A percentile compares a stretch with the other conserved stretches of the same genome.
Evolutionary conservation across 2,888 invertebrate species (phyloP).

Genomic region (Creontiades dilutus): DNA sequence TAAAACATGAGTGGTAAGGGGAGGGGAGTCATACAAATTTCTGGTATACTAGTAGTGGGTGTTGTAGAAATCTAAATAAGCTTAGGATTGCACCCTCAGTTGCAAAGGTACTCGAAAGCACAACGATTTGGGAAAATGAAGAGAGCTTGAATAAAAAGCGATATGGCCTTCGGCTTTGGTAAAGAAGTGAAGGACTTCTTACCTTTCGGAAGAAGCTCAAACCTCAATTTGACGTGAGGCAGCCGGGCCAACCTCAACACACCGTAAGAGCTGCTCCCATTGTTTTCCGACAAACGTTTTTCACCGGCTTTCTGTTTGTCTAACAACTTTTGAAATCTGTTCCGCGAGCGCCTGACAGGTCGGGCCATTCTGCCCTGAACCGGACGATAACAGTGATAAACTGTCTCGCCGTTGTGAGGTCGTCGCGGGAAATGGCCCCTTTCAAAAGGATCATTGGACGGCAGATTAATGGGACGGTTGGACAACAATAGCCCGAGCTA

Average conservation of each 20-base stretch:
- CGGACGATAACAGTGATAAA: conserved; percentile 1
- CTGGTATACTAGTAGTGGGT: no score
- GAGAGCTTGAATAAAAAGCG: no score
- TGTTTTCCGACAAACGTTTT: conserved; percentile 7
- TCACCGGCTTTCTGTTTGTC: conserved; percentile 30
- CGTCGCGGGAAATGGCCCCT: not conserved
- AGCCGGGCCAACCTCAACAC: conserved; percentile 8
- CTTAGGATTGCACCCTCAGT: no score
- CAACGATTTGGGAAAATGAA: no score
- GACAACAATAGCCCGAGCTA: no score
- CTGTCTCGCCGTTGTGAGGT: conserved; percentile 5
- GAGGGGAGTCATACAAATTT: no score
- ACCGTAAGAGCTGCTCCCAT: not conserved
- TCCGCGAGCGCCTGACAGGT: conserved; percentile 32
- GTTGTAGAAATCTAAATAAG: no score
- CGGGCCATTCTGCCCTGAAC: conserved; percentile 5
- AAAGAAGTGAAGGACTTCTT: not conserved
- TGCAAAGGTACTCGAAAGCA: no score
- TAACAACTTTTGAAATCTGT: conserved; percentile 38
- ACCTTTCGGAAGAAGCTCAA: conserved; percentile 5
- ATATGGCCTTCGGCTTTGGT: no score
- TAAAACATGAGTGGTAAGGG: no score
- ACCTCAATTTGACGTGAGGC: conserved; percentile 25
- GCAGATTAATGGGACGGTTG: conserved; percentile 26
- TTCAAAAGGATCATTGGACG: conserved; percentile 12